phyloP scores from a whole-genome alignment of 2,113 vertebrate species.

The Ovis canadensis region DNA sequence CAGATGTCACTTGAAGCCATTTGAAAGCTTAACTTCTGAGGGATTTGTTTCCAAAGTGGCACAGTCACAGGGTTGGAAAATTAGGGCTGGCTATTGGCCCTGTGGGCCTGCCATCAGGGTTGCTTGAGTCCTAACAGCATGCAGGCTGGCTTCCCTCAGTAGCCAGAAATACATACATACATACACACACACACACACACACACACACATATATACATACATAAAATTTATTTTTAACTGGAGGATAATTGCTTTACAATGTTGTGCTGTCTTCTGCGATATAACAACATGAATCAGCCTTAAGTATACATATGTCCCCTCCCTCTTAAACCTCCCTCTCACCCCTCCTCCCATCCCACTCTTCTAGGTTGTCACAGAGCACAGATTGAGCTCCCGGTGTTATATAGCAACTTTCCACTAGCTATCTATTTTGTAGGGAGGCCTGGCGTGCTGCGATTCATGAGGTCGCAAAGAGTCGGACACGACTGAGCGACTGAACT shows the following conservation, averaged over 20 bases:
- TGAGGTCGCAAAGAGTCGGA: no score
- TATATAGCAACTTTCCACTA: not conserved
- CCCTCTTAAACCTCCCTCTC: not conserved
- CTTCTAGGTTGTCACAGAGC: not conserved
- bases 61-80: not conserved
- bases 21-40: not conserved
- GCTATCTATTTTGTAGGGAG: not conserved
- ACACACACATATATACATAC: accelerated
- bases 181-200: not conserved
- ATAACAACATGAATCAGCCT: not conserved
- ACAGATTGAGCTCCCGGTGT: not conserved
- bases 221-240: not conserved
- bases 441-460: no score
- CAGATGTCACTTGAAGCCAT: not conserved
- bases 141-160: not conserved
- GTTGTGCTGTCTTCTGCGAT: not conserved
- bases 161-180: not conserved
- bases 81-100: not conserved
- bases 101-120: not conserved
- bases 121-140: not conserved
- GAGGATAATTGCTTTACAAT: not conserved
- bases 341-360: not conserved
- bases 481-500: no score
- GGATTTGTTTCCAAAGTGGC: not conserved
- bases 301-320: not conserved